A percentile compares a stretch with the other conserved stretches of the same genome.
These are phyloP conservation scores for Odontothrips loti DNA, from an alignment of 2,888 invertebrate species.

Conservation along the genomic window DNA sequence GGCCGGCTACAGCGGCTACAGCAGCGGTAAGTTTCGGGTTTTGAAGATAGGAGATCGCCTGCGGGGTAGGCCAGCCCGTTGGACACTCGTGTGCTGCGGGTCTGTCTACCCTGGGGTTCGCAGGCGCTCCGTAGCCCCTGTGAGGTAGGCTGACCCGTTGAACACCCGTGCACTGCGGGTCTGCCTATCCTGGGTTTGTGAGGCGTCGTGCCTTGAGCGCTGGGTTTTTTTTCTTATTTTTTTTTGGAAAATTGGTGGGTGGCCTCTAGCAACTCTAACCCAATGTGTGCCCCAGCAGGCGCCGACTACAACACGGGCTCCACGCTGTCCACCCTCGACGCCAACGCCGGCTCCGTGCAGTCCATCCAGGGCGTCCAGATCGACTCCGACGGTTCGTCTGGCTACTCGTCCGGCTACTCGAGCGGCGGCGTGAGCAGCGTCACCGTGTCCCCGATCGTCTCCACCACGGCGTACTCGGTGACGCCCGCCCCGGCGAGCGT, in stretches of 20 bases:
- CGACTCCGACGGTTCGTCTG: slow-evolving; percentile 3
- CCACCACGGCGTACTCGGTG: neutral
- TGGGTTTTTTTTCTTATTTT: neutral
- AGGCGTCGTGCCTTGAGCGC: no score
- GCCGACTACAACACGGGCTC: neutral
- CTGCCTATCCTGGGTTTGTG: no score
- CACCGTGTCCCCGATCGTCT: neutral
- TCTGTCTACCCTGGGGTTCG: no score
- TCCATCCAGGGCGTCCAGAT: slow-evolving; percentile 18
- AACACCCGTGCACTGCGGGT: no score
- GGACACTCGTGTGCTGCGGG: no score
- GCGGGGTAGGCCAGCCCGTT: no score
- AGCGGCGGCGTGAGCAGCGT: neutral
- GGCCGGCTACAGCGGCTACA: slow-evolving; percentile 7
- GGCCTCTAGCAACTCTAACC: no score
- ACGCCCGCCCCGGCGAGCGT: neutral
- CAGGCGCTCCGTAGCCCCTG: no score
- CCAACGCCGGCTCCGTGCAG: neutral
- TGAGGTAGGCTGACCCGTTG: no score
- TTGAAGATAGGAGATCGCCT: no score
- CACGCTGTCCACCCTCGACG: neutral
- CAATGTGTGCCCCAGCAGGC: neutral
- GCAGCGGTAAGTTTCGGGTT: neutral
- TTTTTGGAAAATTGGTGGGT: neutral
- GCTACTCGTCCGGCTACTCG: slow-evolving; percentile 16